Conservation (phyloP, 2,113 vertebrate genomes). For the Emydocephalus ijimae region DNA sequence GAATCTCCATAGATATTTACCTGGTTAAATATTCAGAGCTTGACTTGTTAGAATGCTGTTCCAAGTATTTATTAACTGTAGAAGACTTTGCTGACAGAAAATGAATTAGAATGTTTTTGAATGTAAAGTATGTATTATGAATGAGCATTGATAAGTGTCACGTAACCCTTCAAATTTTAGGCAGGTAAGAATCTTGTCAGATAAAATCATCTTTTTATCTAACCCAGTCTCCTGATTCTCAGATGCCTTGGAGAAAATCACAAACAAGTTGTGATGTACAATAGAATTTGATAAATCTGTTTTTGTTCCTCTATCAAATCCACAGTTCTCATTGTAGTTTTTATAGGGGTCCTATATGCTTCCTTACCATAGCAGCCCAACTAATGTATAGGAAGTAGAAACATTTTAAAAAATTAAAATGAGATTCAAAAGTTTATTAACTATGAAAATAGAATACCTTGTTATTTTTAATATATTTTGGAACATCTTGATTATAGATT, state of each 20-base stretch:
- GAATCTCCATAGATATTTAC: too few relatives aligned
- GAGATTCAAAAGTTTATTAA: background rate
- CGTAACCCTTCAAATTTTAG: background rate
- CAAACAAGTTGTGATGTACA: background rate
- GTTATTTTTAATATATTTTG: background rate
- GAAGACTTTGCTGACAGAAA: background rate
- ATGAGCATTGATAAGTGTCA: background rate
- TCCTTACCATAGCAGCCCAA: background rate
- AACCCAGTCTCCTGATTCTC: background rate
- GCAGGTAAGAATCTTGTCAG: background rate
- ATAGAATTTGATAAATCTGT: background rate
- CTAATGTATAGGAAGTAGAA: background rate
- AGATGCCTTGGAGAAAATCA: background rate
- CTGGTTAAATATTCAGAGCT: background rate
- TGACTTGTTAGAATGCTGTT: background rate
- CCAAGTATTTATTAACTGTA: background rate
- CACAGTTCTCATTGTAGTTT: background rate
- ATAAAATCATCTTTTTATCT: background rate
- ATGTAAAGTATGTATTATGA: background rate
- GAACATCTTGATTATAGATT: background rate
- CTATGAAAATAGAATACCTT: too few relatives aligned
- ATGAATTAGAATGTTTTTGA: background rate
- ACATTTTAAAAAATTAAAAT: background rate
- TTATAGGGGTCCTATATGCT: background rate
- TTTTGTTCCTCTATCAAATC: background rate